Conservation (phyloP, 2,113 vertebrate genomes). For the Psephotus haematonotus region DNA sequence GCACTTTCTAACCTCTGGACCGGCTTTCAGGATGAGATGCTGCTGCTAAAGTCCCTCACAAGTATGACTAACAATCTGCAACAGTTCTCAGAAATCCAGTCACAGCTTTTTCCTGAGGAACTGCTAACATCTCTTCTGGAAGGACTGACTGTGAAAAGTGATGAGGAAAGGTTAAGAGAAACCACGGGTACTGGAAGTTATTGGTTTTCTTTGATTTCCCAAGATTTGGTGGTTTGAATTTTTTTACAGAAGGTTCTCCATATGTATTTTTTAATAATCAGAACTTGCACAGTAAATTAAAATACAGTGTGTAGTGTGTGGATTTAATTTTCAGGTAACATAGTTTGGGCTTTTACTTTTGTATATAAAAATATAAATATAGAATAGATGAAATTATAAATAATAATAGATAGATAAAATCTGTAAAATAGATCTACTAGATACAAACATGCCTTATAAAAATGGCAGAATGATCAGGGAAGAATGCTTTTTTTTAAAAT, state of each 20-base stretch:
- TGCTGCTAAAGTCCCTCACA: slow-evolving; percentile 80
- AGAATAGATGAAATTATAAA: background rate
- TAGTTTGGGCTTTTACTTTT: background rate
- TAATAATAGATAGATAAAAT: background rate
- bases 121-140: slow-evolving; percentile 76
- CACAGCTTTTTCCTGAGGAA: slow-evolving; percentile 74
- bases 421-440: background rate
- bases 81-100: slow-evolving; percentile 77
- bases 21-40: slow-evolving; percentile 83
- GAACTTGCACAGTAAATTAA: background rate
- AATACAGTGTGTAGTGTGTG: background rate
- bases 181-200: slow-evolving; percentile 76
- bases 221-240: background rate
- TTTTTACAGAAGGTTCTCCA: background rate
- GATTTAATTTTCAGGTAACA: background rate
- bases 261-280: background rate
- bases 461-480: background rate
- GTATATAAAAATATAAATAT: background rate
- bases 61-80: slow-evolving; percentile 77
- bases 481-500: background rate
- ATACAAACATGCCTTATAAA: background rate
- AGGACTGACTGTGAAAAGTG: slow-evolving; percentile 80
- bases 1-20: slow-evolving; percentile 82
- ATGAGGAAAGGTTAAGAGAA: slow-evolving; percentile 78
- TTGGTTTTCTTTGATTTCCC: background rate